Evolutionary conservation across 1,140 invertebrate species (phyloP).

Genomic region (Nasonia longicornis): DNA sequence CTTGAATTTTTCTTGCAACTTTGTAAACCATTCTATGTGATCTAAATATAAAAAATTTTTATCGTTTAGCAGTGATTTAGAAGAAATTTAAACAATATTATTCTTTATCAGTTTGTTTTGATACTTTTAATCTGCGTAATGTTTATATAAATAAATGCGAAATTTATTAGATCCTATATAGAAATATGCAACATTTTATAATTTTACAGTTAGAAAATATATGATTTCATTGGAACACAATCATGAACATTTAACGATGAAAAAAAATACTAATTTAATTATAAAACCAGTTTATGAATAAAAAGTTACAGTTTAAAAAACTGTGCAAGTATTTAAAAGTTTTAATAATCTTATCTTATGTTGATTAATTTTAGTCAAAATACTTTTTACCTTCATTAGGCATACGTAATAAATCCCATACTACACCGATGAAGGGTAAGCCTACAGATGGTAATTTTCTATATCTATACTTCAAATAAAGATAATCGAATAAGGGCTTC

Average conservation of each 20-base stretch:
- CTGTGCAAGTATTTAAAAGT: background rate
- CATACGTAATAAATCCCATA: background rate
- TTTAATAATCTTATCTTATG: background rate
- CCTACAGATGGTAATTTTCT: background rate
- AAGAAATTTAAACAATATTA: too few relatives aligned
- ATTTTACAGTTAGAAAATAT: too few relatives aligned
- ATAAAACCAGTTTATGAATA: too few relatives aligned
- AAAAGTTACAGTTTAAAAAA: too few relatives aligned
- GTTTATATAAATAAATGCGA: too few relatives aligned
- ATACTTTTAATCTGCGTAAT: too few relatives aligned
- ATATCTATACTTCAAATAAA: background rate
- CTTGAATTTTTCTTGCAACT: background rate
- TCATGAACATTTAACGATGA: too few relatives aligned
- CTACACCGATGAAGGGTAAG: background rate
- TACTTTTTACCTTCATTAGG: slow-evolving; percentile 5
- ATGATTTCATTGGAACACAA: too few relatives aligned
- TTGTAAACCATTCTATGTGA: background rate
- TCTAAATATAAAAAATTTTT: background rate
- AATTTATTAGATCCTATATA: background rate
- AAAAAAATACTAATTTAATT: too few relatives aligned
- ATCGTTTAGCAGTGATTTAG: too few relatives aligned
- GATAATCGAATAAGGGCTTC: background rate
- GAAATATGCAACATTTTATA: too few relatives aligned
- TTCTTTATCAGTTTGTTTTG: too few relatives aligned
- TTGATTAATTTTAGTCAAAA: background rate